A percentile compares a stretch with the other conserved stretches of the same genome.
Conservation (phyloP, 2,888 invertebrate genomes). For the Plutella xylostella region DNA sequence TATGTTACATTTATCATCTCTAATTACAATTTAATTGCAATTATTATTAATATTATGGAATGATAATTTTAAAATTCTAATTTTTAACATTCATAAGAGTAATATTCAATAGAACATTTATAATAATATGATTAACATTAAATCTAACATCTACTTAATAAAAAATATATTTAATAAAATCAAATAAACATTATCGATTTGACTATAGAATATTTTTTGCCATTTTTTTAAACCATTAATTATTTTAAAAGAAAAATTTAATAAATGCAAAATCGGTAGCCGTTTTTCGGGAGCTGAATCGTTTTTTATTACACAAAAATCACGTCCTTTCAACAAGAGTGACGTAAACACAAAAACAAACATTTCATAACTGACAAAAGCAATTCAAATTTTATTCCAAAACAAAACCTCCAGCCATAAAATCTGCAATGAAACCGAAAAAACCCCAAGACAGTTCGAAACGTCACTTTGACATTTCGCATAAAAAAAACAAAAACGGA, state of each 20-base stretch:
- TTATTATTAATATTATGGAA: slow-evolving; percentile 29
- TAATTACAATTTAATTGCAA: slow-evolving; percentile 39
- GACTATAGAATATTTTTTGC: neutral
- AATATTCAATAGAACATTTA: slow-evolving; percentile 26
- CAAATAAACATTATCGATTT: neutral
- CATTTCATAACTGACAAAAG: neutral
- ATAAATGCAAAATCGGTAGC: slow-evolving; percentile 3
- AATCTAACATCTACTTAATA: slow-evolving; percentile 1
- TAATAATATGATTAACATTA: slow-evolving; percentile 22
- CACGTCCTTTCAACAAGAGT: neutral
- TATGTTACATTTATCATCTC: slow-evolving; percentile 26
- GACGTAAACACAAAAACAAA: neutral
- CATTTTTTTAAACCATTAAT: neutral
- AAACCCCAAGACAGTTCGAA: neutral
- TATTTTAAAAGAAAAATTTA: slow-evolving; percentile 1
- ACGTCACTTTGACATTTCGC: neutral
- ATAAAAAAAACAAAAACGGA: neutral
- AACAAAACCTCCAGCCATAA: neutral
- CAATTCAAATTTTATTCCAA: neutral
- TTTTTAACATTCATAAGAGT: slow-evolving; percentile 40
- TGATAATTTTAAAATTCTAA: slow-evolving; percentile 7
- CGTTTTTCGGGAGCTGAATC: slow-evolving; percentile 6
- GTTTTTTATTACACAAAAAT: too few relatives aligned
- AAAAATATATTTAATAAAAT: neutral
- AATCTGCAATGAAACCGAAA: neutral